Percentiles rank a stretch among this genome's conserved stretches.
phyloP scores from a whole-genome alignment of 1,140 invertebrate species.

The Trichogramma pretiosum region DNA sequence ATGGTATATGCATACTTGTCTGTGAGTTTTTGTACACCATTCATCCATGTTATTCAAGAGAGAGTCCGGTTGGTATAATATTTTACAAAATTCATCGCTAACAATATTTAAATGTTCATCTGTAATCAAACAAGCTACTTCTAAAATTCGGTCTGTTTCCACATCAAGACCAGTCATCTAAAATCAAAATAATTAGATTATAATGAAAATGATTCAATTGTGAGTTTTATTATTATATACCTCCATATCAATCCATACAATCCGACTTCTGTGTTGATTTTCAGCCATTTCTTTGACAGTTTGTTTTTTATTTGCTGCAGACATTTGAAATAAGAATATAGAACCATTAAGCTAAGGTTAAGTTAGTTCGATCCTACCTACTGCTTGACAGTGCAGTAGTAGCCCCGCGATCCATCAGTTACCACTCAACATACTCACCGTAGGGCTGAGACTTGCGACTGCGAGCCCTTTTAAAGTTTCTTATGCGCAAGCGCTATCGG shows the following conservation, averaged over 20 bases:
- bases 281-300: slow-evolving; percentile 3
- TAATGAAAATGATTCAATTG: not conserved
- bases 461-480: too few relatives aligned
- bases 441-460: too few relatives aligned
- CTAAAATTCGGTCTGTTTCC: slow-evolving; percentile 70
- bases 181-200: slow-evolving; percentile 16
- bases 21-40: slow-evolving; percentile 74
- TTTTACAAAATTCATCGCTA: slow-evolving; percentile 66
- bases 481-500: too few relatives aligned
- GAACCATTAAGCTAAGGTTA: too few relatives aligned
- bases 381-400: too few relatives aligned
- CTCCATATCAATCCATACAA: slow-evolving; percentile 37
- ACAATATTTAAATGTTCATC: slow-evolving; percentile 71
- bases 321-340: too few relatives aligned
- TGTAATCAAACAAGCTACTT: slow-evolving; percentile 82
- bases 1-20: slow-evolving; percentile 48
- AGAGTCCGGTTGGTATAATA: slow-evolving; percentile 70
- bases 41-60: slow-evolving; percentile 70
- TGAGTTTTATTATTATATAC: slow-evolving; percentile 18
- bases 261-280: slow-evolving; percentile 10
- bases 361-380: too few relatives aligned
- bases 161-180: slow-evolving; percentile 59
- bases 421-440: too few relatives aligned
- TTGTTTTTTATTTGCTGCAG: too few relatives aligned
- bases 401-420: too few relatives aligned